Evolutionary conservation across 2,797 vertebrate species (phyloP).

Genomic region (Cossypha heuglini): DNA sequence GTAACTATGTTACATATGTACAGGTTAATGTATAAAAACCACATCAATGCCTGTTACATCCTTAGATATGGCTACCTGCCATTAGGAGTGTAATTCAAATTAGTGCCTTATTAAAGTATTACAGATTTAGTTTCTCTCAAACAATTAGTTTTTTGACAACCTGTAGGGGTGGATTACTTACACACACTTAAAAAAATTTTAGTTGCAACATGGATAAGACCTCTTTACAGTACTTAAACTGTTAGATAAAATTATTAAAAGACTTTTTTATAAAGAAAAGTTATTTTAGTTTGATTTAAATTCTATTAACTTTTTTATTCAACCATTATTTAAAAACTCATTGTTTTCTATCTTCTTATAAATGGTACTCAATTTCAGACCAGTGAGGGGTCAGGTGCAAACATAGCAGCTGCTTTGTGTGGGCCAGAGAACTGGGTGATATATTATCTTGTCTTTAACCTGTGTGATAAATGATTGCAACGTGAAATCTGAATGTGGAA

Average conservation of each 20-base stretch:
- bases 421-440: neutral
- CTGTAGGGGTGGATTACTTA: too few species aligned
- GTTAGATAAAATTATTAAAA: neutral
- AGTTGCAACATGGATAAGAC: too few species aligned
- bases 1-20: neutral
- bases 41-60: neutral
- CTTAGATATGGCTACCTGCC: neutral
- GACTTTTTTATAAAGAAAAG: neutral
- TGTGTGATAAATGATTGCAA: neutral
- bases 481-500: neutral
- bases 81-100: neutral
- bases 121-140: neutral
- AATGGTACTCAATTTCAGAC: neutral
- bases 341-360: neutral
- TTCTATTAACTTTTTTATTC: neutral
- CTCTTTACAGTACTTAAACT: neutral
- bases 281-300: neutral
- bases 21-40: neutral
- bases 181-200: too few species aligned
- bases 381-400: neutral
- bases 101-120: neutral
- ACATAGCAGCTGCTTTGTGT: neutral
- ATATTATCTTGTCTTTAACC: neutral
- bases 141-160: too few species aligned
- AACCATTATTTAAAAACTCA: rapidly evolving